Percentiles rank a stretch among this genome's conserved stretches.
phyloP scores from a whole-genome alignment of 1,140 invertebrate species.

The Drosophila oshimai region DNA sequence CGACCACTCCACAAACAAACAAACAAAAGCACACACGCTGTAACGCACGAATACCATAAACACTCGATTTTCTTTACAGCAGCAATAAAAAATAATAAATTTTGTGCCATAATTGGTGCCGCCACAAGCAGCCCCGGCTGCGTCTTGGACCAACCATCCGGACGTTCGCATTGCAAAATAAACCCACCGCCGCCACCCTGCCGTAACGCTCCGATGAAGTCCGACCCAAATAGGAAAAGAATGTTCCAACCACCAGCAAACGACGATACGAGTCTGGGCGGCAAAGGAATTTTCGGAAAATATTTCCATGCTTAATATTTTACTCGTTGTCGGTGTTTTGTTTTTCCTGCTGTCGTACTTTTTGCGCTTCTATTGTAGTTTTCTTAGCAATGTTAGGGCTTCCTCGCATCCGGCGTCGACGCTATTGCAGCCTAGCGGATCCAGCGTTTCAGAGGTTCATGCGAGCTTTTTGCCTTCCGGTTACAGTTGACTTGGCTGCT shows the following conservation, averaged over 20 bases:
- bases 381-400: conserved; percentile 16
- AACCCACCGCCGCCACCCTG: not conserved
- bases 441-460: conserved; percentile 9
- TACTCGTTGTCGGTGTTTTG: conserved; percentile 28
- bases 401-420: conserved; percentile 35
- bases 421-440: conserved; percentile 20
- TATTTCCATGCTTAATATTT: conserved; percentile 58
- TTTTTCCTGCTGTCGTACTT: conserved; percentile 19
- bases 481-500: not conserved
- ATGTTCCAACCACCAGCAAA: too few relatives aligned
- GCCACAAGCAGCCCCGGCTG: conserved; percentile 56
- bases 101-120: conserved; percentile 65
- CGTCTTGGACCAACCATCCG: conserved; percentile 26
- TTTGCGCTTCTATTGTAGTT: not conserved
- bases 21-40: too few relatives aligned
- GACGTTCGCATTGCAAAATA: not conserved
- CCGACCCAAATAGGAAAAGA: not conserved
- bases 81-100: conserved; percentile 70
- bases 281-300: conserved; percentile 58
- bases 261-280: too few relatives aligned
- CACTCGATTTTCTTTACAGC: conserved; percentile 60
- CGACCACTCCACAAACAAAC: not conserved
- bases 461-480: conserved; percentile 46
- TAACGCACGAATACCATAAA: conserved; percentile 29
- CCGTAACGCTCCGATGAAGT: not conserved